Base-by-base conservation (phyloP, 2,888 invertebrate genomes). In the Scotopteryx bipunctaria region DNA sequence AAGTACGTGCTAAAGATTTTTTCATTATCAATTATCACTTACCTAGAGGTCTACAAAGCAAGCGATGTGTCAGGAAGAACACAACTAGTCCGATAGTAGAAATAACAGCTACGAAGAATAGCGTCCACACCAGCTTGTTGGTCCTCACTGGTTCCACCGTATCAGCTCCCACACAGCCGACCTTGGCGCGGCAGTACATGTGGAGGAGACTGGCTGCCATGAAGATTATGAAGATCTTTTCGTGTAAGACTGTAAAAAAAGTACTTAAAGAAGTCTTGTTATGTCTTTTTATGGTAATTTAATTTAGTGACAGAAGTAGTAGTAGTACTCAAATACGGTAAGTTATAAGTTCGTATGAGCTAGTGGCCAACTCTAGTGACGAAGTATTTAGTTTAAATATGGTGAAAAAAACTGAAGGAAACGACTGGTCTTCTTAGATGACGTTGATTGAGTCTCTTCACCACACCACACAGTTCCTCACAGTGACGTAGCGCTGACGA, bases 11-110 rank as follows among this genome's bases (percentile, higher is more conserved):
- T 19, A 21, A 19, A 27, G 11, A 29, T n/a, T n/a, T n/a, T n/a
- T n/a, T n/a, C 8, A 6, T 15, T 15, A 2, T 14, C 3, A n/a
- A n/a, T n/a, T n/a, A n/a, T 44, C 0, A 58, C 93, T 92, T 91
- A 97, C 98, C 97, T 91, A 97, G 92, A 73, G 96, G 96, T 69
- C 96, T 95, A 85, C 98, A 98, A 61, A 96, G 92, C 62, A 97
- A 91, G 66, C 98, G 93, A 90, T 98, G 98, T 78, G 96, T 94
- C 66, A 97, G 91, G 89, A 98, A 98, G 92, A 97, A 98, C 71
- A 95, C 91, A 61, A 98, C 91, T 62, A 98, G 93, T 35, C 97
- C 97, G 55, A 94, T 86, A 13, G 98, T 97, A 71, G 95, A 94
- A 40, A 94, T 89, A 51, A 96, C 91, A 56, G 97, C 97, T 55